These are phyloP conservation scores for Sarcophaga caerulescens DNA, from an alignment of 2,888 invertebrate species.

Conservation along the genomic window DNA sequence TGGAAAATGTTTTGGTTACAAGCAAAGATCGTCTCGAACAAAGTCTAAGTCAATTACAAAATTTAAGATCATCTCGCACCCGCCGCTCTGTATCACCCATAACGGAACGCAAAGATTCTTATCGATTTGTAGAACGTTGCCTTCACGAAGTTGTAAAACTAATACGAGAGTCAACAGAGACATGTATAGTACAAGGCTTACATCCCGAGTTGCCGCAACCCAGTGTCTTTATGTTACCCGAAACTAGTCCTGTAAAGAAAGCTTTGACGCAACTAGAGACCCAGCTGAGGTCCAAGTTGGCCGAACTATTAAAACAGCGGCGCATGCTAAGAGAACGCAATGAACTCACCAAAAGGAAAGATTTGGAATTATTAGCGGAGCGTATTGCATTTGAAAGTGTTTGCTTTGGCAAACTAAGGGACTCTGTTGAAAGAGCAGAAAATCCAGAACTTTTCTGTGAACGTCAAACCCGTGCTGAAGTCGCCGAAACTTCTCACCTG, in stretches of 20 bases:
- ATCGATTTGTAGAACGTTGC: conserved; percentile 85
- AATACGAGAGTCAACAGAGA: conserved; percentile 84
- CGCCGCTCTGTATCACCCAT: conserved; percentile 85
- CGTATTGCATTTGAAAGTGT: conserved; percentile 91
- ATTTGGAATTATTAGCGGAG: conserved; percentile 88
- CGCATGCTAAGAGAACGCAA: conserved; percentile 86
- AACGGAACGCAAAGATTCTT: conserved; percentile 85
- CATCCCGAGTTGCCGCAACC: conserved; percentile 60
- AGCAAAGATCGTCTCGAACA: conserved; percentile 87
- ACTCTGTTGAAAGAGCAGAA: conserved; percentile 84
- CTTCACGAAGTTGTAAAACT: conserved; percentile 85
- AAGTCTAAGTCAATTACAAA: conserved; percentile 85
- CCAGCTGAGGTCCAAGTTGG: conserved; percentile 86
- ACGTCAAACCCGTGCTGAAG: conserved; percentile 86
- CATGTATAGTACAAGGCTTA: conserved; percentile 82
- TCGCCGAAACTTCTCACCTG: conserved; percentile 89
- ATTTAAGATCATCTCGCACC: conserved; percentile 84
- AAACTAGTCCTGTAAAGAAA: conserved; percentile 83
- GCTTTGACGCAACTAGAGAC: conserved; percentile 86
- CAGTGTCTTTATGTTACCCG: conserved; percentile 81
- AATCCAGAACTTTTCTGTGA: conserved; percentile 84
- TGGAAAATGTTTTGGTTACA: conserved; percentile 84
- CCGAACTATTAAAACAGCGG: conserved; percentile 86
- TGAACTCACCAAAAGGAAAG: conserved; percentile 86
- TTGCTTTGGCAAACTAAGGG: conserved; percentile 86